phyloP scores from a whole-genome alignment of 2,888 invertebrate species.

The Clostera curtula region DNA sequence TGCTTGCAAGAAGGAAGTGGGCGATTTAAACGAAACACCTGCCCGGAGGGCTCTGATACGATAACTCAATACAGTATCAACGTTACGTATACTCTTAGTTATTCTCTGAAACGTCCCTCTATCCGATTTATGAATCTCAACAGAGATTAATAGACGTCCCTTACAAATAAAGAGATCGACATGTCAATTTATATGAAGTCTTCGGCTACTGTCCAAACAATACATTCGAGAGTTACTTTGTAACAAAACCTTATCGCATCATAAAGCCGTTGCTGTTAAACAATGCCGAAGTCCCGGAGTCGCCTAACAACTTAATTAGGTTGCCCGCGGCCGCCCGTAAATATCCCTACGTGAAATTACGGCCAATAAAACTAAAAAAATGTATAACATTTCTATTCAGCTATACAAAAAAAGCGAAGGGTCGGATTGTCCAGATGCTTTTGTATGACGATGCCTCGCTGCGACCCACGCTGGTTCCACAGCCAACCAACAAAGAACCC shows the following conservation, averaged over 20 bases:
- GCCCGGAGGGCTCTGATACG: conserved; percentile 14
- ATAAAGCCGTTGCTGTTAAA: conserved; percentile 57
- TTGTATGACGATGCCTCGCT: conserved; percentile 66
- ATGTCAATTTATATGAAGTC: conserved; percentile 30
- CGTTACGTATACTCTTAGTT: background rate
- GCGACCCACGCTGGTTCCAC: conserved; percentile 34
- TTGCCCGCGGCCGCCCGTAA: conserved; percentile 69
- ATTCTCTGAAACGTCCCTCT: background rate
- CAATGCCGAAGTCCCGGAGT: conserved; percentile 58
- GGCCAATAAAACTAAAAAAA: conserved; percentile 72
- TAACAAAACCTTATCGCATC: conserved; percentile 51
- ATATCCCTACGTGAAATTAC: conserved; percentile 72
- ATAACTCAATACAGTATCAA: conserved; percentile 7
- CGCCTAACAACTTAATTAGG: conserved; percentile 73
- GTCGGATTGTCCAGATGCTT: conserved; percentile 65
- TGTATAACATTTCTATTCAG: conserved; percentile 72
- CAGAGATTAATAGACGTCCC: background rate
- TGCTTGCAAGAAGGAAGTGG: conserved; percentile 35
- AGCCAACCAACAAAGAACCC: conserved; percentile 25
- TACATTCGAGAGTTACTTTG: conserved; percentile 40
- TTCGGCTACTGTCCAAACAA: conserved; percentile 58
- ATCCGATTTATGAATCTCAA: background rate
- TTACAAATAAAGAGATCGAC: conserved; percentile 16
- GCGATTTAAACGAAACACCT: conserved; percentile 39
- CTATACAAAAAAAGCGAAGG: conserved; percentile 64